A percentile compares a stretch with the other conserved stretches of the same genome.
These are phyloP conservation scores for Latrodectus hesperus DNA, from an alignment of 2,888 invertebrate species.

Conservation along the genomic window DNA sequence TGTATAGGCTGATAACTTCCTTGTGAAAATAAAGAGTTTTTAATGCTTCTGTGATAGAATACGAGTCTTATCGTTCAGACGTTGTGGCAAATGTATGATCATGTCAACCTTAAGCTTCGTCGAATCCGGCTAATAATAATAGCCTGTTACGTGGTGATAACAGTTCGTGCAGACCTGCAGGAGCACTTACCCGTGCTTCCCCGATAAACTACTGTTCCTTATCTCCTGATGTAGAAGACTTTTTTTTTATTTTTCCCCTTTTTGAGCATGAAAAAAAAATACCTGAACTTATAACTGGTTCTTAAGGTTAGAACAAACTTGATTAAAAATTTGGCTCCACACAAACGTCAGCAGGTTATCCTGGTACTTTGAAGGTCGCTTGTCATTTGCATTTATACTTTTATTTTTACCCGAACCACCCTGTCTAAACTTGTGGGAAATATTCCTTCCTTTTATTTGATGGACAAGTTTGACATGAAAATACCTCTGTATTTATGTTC, in stretches of 20 bases:
- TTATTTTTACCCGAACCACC: background rate
- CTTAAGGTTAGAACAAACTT: too few relatives aligned
- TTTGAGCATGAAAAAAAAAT: too few relatives aligned
- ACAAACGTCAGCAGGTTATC: conserved; percentile 22
- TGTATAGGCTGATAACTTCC: too few relatives aligned
- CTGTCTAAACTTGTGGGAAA: background rate
- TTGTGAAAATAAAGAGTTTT: too few relatives aligned
- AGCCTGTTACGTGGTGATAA: background rate
- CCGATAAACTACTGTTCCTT: background rate
- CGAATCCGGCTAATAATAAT: background rate
- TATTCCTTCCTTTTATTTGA: background rate
- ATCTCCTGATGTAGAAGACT: background rate
- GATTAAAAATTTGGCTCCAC: conserved; percentile 19
- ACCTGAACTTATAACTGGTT: too few relatives aligned
- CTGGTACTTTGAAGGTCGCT: conserved; percentile 22
- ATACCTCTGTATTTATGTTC: too few relatives aligned
- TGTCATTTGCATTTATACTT: conserved; percentile 26
- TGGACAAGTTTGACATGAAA: background rate
- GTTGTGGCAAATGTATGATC: too few relatives aligned
- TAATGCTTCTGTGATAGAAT: too few relatives aligned
- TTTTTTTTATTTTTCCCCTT: too few relatives aligned
- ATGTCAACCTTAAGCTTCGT: background rate
- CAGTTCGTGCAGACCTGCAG: background rate
- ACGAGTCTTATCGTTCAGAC: too few relatives aligned
- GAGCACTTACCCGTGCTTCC: background rate